Evolutionary conservation across 2,113 vertebrate genomes (phyloP).

Genomic region (Peromyscus polionotus): DNA sequence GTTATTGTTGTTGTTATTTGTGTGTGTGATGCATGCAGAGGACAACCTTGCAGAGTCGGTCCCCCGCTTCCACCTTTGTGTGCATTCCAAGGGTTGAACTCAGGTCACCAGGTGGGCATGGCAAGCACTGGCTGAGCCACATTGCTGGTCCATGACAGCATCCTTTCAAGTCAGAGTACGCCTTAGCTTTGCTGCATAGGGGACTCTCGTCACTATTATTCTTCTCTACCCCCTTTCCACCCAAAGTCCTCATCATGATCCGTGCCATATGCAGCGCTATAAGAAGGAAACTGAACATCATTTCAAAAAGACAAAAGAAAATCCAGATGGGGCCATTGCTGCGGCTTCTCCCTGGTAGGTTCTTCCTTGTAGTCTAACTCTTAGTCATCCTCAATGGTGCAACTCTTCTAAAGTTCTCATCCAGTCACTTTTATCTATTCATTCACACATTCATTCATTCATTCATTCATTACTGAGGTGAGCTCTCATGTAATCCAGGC

Average conservation of each 20-base stretch:
- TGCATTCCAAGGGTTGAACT: background rate
- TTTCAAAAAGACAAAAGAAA: background rate
- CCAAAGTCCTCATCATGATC: background rate
- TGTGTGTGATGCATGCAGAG: background rate
- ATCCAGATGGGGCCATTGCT: conserved; percentile 3
- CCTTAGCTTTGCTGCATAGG: background rate
- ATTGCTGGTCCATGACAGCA: background rate
- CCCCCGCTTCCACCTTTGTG: background rate
- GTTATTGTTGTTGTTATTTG: background rate
- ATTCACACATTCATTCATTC: background rate
- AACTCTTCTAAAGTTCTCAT: conserved; percentile 5
- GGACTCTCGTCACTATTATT: background rate
- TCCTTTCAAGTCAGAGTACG: background rate
- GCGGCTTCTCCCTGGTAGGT: background rate
- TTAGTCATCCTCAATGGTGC: background rate
- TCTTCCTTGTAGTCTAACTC: background rate
- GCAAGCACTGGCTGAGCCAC: background rate
- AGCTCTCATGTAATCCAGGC: background rate
- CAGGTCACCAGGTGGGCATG: background rate
- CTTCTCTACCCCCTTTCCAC: background rate
- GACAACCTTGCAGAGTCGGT: background rate
- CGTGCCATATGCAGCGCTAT: background rate
- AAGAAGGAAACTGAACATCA: conserved; percentile 25
- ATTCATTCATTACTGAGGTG: background rate
- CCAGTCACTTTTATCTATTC: background rate